Conservation (phyloP, 2,888 invertebrate genomes). For the Plebejus anna region DNA sequence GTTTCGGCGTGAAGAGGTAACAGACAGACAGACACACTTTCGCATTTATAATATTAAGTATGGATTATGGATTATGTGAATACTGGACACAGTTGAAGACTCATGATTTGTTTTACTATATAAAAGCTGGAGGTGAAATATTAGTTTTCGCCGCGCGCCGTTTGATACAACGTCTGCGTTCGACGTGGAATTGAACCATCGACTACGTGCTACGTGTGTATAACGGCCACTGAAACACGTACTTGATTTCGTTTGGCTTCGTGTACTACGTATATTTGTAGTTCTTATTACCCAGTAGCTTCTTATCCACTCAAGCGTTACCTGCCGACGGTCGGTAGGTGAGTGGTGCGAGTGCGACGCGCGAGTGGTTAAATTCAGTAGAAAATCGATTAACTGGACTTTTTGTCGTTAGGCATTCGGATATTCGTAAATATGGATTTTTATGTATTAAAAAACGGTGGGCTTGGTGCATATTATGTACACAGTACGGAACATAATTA, state of each 20-base stretch:
- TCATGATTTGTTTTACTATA: neutral
- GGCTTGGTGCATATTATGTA: too few species aligned
- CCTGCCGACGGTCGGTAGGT: too few species aligned
- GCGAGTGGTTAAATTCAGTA: too few species aligned
- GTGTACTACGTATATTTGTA: neutral
- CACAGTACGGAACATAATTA: too few species aligned
- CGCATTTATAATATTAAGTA: too few species aligned
- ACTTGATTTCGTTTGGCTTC: slow-evolving; percentile 11
- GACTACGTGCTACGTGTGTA: slow-evolving; percentile 16
- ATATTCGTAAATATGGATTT: too few species aligned
- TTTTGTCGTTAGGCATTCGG: too few species aligned
- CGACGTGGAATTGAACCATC: slow-evolving; percentile 9
- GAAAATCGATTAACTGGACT: too few species aligned
- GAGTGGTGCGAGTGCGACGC: too few species aligned
- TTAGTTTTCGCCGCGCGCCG: slow-evolving; percentile 13
- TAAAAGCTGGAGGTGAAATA: neutral
- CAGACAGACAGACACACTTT: too few species aligned
- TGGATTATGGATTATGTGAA: neutral
- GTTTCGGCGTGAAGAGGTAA: too few species aligned
- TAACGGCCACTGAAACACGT: slow-evolving; percentile 12
- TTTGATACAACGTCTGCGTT: slow-evolving; percentile 18
- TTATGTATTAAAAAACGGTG: too few species aligned
- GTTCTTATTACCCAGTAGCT: neutral
- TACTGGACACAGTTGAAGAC: neutral
- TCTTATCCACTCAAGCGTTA: neutral